phyloP scores from a whole-genome alignment of 2,113 vertebrate species.

The Boleophthalmus pectinirostris region DNA sequence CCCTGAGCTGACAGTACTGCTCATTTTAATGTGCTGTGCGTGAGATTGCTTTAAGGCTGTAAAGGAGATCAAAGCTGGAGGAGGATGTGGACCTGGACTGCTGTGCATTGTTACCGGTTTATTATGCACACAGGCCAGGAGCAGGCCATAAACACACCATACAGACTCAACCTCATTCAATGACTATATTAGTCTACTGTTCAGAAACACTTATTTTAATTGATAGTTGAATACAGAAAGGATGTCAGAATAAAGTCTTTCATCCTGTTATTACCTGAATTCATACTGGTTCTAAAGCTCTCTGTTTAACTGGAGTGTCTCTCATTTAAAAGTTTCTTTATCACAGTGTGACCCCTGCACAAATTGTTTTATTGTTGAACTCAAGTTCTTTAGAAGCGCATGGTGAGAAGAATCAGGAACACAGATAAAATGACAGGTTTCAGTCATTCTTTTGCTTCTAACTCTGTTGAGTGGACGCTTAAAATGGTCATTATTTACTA shows the following conservation, averaged over 20 bases:
- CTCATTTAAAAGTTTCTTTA: background rate
- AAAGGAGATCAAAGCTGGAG: constrained; percentile 60
- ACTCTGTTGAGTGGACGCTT: background rate
- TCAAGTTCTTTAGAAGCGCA: background rate
- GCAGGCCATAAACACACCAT: constrained; percentile 19
- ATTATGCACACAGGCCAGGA: constrained; percentile 31
- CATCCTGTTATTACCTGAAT: background rate
- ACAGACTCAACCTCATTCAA: constrained; percentile 19
- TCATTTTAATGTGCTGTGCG: constrained; percentile 61
- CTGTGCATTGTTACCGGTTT: constrained; percentile 47
- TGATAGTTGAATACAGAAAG: background rate
- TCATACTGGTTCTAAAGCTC: background rate
- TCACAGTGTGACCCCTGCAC: background rate
- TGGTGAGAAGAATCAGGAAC: background rate
- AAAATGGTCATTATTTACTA: background rate
- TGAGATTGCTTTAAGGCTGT: constrained; percentile 57
- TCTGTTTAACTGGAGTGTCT: background rate
- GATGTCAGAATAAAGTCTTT: background rate
- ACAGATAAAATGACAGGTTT: background rate
- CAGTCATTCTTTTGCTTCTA: background rate
- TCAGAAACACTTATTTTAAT: background rate
- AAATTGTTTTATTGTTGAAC: background rate
- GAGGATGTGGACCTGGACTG: constrained; percentile 47
- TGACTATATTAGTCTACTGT: background rate
- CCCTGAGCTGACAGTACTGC: constrained; percentile 49